phyloP scores from a whole-genome alignment of 2,797 vertebrate genomes.

The Cottoperca gobio region DNA sequence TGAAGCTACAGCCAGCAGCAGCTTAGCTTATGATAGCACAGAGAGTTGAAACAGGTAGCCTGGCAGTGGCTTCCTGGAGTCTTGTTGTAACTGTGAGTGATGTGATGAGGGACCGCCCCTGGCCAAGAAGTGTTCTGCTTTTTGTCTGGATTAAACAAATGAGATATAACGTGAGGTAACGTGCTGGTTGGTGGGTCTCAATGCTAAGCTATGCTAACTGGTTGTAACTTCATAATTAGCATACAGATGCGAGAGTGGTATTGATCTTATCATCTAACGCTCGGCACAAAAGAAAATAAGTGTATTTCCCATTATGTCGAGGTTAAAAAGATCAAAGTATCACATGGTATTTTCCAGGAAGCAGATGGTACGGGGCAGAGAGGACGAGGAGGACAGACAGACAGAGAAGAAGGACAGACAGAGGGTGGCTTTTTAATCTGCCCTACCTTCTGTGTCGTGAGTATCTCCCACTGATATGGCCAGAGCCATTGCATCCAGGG shows the following conservation, averaged over 20 bases:
- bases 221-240: not conserved
- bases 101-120: not conserved
- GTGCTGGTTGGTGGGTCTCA: not conserved
- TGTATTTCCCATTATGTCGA: not conserved
- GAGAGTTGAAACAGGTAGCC: not conserved
- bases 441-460: conserved; percentile 97
- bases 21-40: not conserved
- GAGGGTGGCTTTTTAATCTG: conserved; percentile 69
- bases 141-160: not conserved
- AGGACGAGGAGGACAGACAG: conserved; percentile 45
- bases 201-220: conserved; percentile 4
- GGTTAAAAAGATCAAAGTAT: not conserved
- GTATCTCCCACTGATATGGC: conserved; percentile 97
- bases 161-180: not conserved
- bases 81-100: not conserved
- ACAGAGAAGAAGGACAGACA: conserved; percentile 67
- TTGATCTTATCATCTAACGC: not conserved
- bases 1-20: fast-evolving
- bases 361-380: conserved; percentile 14
- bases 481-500: conserved; percentile 95
- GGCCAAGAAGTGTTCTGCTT: not conserved
- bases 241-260: not conserved
- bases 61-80: not conserved
- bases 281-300: not conserved
- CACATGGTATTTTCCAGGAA: conserved; percentile 9